Conservation (phyloP, 2,113 vertebrate species). For the Philantomba maxwellii region DNA sequence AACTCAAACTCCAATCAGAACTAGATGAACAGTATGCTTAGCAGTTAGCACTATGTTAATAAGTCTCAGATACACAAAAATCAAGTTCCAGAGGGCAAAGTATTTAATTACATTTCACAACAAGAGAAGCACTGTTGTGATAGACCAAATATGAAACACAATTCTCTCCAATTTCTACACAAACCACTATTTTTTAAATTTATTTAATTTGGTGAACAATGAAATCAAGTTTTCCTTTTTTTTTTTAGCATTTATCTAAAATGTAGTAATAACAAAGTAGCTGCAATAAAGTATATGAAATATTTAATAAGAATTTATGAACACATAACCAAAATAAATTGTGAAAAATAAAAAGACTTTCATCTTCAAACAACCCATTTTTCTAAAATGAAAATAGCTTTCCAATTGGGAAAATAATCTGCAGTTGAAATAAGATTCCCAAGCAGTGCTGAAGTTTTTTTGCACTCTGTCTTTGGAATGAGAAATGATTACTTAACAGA, state of each 20-base stretch:
- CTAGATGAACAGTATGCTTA: slow-evolving; percentile 45
- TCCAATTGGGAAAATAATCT: slow-evolving; percentile 60
- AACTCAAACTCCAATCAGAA: slow-evolving; percentile 60
- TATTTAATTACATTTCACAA: slow-evolving; percentile 80
- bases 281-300: slow-evolving; percentile 78
- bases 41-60: slow-evolving; percentile 62
- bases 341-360: slow-evolving; percentile 69
- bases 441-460: slow-evolving; percentile 76
- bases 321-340: slow-evolving; percentile 75
- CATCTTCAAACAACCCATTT: slow-evolving; percentile 73
- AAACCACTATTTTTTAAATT: slow-evolving; percentile 68
- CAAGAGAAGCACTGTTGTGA: slow-evolving; percentile 72
- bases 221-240: slow-evolving; percentile 76
- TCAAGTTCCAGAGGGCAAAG: slow-evolving; percentile 71
- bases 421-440: slow-evolving; percentile 76
- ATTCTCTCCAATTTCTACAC: slow-evolving; percentile 71
- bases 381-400: slow-evolving; percentile 75
- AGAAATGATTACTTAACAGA: slow-evolving; percentile 93
- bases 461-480: slow-evolving; percentile 80
- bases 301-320: slow-evolving; percentile 79
- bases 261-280: slow-evolving; percentile 78
- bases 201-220: slow-evolving; percentile 78
- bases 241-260: slow-evolving; percentile 77
- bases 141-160: slow-evolving; percentile 65
- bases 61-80: slow-evolving; percentile 59